A percentile compares a stretch with the other conserved stretches of the same genome.
These are phyloP conservation scores for Drosophila melanica DNA, from an alignment of 1,140 invertebrate species.

Conservation along the genomic window DNA sequence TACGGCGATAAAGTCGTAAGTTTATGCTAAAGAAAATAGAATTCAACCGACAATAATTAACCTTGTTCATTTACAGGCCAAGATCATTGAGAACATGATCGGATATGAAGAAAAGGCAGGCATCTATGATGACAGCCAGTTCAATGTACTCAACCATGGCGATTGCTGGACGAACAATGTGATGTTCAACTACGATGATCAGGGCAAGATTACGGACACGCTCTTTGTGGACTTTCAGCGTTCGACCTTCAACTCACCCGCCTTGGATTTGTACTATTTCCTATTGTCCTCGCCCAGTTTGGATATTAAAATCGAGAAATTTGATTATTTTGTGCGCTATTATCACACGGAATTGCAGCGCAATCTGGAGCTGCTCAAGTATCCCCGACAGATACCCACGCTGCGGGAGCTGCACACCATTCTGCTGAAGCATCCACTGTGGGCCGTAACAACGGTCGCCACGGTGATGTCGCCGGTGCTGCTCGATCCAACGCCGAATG, in stretches of 20 bases:
- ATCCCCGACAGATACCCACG: conserved; percentile 43
- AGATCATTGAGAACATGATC: conserved; percentile 2
- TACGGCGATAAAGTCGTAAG: conserved; percentile 54
- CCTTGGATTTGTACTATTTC: conserved; percentile 66
- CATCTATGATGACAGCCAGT: conserved; percentile 65
- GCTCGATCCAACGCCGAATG: conserved; percentile 51
- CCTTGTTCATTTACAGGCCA: background rate
- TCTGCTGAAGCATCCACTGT: conserved; percentile 30
- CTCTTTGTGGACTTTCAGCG: conserved; percentile 82
- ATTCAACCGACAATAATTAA: too few relatives aligned
- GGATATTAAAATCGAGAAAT: conserved; percentile 56
- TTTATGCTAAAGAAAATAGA: conserved; percentile 34
- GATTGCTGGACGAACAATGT: conserved; percentile 84
- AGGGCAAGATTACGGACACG: conserved; percentile 41
- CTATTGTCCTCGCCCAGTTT: conserved; percentile 47
- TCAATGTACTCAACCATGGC: conserved; percentile 87
- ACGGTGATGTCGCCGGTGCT: conserved; percentile 49
- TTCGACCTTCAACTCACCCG: conserved; percentile 56
- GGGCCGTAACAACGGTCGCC: conserved; percentile 20
- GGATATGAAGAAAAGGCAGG: background rate
- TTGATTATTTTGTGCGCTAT: conserved; percentile 53
- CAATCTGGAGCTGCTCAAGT: conserved; percentile 54
- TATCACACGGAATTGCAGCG: conserved; percentile 46
- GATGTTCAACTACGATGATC: conserved; percentile 66
- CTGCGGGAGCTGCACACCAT: conserved; percentile 42